These are phyloP conservation scores for Tupaia chinensis DNA, from an alignment of 2,113 vertebrate genomes.

Conservation along the genomic window DNA sequence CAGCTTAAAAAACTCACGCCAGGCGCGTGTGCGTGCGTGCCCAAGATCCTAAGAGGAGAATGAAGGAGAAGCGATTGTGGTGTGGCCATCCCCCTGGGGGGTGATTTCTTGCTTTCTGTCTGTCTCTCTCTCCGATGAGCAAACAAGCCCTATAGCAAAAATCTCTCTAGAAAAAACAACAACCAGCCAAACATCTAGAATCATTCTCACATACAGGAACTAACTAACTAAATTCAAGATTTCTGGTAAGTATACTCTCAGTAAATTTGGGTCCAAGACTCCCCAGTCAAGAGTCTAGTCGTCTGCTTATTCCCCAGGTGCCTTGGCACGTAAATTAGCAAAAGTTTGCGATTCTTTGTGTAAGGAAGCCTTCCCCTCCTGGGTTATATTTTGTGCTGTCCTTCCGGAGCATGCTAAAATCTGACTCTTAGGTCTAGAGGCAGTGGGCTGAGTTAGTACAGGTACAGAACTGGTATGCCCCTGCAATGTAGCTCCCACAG, in stretches of 20 bases:
- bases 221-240: background rate
- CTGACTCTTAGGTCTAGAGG: background rate
- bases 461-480: background rate
- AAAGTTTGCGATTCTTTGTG: background rate
- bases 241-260: background rate
- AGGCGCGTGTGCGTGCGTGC: no score
- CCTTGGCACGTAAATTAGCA: background rate
- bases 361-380: slow-evolving; percentile 1
- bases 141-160: no score
- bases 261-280: background rate
- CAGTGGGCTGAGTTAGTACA: background rate
- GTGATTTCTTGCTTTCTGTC: no score
- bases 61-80: no score
- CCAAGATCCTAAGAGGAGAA: no score
- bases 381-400: background rate
- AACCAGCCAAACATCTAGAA: background rate
- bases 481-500: background rate
- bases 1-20: no score
- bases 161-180: no score
- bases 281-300: background rate
- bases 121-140: no score
- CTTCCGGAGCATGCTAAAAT: background rate
- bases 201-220: background rate
- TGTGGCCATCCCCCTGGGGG: no score
- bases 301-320: background rate